Evolutionary conservation across 2,113 vertebrate species (phyloP).

Genomic region (Megatriorchis doriae): DNA sequence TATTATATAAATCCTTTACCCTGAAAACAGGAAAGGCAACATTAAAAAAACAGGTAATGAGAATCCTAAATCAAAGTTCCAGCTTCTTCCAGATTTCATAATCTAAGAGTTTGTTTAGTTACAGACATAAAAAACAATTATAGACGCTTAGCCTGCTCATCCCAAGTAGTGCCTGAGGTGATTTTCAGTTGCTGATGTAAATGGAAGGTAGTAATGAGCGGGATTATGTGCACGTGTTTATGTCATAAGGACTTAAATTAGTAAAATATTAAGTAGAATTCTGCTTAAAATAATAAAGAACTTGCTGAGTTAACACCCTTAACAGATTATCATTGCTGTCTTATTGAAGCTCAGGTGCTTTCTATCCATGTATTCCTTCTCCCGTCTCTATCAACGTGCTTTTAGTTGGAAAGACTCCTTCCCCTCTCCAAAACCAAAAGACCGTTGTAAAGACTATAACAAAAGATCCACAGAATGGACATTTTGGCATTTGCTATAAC

Average conservation of each 20-base stretch:
- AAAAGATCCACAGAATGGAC: background rate
- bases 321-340: background rate
- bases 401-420: background rate
- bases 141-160: background rate
- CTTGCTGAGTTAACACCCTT: background rate
- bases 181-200: background rate
- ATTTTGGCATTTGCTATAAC: background rate
- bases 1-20: background rate
- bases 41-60: background rate
- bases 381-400: background rate
- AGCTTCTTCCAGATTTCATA: background rate
- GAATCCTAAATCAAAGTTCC: background rate
- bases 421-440: background rate
- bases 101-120: background rate
- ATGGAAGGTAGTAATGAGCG: background rate
- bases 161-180: background rate
- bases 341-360: background rate
- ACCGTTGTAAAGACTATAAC: background rate
- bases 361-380: background rate
- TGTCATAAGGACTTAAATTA: background rate
- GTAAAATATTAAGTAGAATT: background rate
- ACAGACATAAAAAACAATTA: background rate
- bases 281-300: background rate
- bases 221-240: background rate
- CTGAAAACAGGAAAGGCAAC: background rate